Base-by-base conservation (phyloP, 2,888 invertebrate genomes). In the Nipponacmea schrenckii region DNA sequence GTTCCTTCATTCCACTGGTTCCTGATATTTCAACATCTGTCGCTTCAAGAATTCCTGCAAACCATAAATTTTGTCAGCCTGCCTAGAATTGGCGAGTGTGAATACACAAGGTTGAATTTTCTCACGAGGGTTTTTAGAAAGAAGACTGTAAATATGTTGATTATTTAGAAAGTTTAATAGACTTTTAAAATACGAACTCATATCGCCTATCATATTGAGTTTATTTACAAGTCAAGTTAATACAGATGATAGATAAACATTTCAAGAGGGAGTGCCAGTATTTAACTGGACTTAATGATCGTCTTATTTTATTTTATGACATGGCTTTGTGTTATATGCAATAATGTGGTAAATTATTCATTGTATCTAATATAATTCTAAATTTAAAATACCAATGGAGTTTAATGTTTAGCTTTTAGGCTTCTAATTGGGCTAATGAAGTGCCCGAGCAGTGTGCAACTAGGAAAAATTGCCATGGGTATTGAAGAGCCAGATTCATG, bases 1-100 rank as follows among this genome's bases (percentile, higher is more conserved):
- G 56, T 56, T 56, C 56, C 24, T 20, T 56, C 56, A 56, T 56
- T 56, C 56, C 56, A 56, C 8, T 24, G 24, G 24, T 20, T 56
- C 24, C 56, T 56, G 56, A 56, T 56, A 56, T 56, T 56, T 56
- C 56, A 56, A 56, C 56, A 56, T 56, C 56, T 56, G 56, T 24
- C 56, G 56, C 56, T 56, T 24, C 24, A 56, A 20, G 24, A 56
- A 56, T 56, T 56, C 56, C 56, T 56, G 24, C 14, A 56, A 56
- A 56, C 56, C 14, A 56, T 56, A 56, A 56, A 56, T 56, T 56
- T 24, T 56, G 56, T 56, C 56, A 56, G 56, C 10, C 56, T 56
- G 56, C 56, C 56, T 56, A 10, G 20, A 20, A 56, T 8, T 24
- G 56, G 2, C 10, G 20, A 56, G 56, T 56, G 56, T 56, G 56